Conservation (phyloP, 1,140 invertebrate species). For the Scaptomyza graminum region DNA sequence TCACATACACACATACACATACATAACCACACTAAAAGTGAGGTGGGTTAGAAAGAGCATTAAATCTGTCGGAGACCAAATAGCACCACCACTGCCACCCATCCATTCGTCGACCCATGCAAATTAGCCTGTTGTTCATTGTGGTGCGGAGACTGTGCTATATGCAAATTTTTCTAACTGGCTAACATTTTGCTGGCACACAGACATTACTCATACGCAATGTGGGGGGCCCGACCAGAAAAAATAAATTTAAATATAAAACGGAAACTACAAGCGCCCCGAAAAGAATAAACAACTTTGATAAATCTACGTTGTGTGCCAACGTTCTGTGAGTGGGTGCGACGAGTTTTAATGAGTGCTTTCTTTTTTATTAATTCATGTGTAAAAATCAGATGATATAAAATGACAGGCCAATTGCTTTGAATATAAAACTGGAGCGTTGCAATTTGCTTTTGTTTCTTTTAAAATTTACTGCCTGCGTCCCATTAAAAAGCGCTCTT, state of each 20-base stretch:
- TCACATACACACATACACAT: slow-evolving; percentile 15
- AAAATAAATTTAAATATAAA: slow-evolving; percentile 14
- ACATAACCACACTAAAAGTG: slow-evolving; percentile 27
- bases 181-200: slow-evolving; percentile 56
- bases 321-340: slow-evolving; percentile 1
- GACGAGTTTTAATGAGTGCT: slow-evolving; percentile 51
- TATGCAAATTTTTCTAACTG: slow-evolving; percentile 69
- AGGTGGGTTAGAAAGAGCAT: slow-evolving; percentile 7
- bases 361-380: slow-evolving; percentile 68
- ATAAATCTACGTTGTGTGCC: slow-evolving; percentile 10
- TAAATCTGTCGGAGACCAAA: slow-evolving; percentile 28
- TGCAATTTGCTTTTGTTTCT: background rate
- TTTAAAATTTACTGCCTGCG: slow-evolving; percentile 8
- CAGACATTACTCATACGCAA: slow-evolving; percentile 53
- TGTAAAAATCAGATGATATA: slow-evolving; percentile 71
- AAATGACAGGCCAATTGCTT: slow-evolving; percentile 55
- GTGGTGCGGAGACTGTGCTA: background rate
- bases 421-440: slow-evolving; percentile 59
- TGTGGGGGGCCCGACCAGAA: slow-evolving; percentile 15
- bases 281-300: slow-evolving; percentile 16
- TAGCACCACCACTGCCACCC: slow-evolving; percentile 10
- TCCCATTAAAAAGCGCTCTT: slow-evolving; percentile 5
- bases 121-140: slow-evolving; percentile 60
- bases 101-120: slow-evolving; percentile 44
- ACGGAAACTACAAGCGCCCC: slow-evolving; percentile 14